Base-by-base conservation (phyloP, 2,888 invertebrate genomes). In the Chrysina gloriosa region DNA sequence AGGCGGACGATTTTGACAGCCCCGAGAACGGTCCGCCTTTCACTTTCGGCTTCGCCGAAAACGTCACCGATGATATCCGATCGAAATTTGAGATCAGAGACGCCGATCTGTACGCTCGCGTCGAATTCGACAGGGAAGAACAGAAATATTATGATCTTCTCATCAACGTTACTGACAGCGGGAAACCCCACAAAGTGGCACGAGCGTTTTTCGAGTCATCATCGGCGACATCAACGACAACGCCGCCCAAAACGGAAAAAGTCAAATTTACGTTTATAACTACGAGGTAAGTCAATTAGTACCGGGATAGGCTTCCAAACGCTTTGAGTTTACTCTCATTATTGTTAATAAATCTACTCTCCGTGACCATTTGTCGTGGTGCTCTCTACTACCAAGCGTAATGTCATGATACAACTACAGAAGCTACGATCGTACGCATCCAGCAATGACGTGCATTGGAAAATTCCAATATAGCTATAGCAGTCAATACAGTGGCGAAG, bases 161-260 rank as follows among this genome's bases (percentile, higher is more conserved):
- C 0, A 93, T 98, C 63, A 88, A 90, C 7, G 95, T 98, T 76
- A 92, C 90, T 1, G 98, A 99, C 80, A 92, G 90, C 68, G 96
- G 97, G 0, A 84, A 84, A 0, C 92, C 92, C 74, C 81, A 3
- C 84, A 89, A 84, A 93, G 93, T 0, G 95, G 93, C 2, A 92
- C 92, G 0, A 95, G 95, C 71, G 92, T 90, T 7, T 86, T 98
- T 11, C 92, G 91, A 65, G 91, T 98, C 9, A 92, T 96, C 36
- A 97, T 98, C 72, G 97, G 97, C 2, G 98, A 99, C 83, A 88
- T 89, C 69, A 98, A 99, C 81, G 98, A 98, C 80, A 97, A 97
- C 80, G 85, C 89, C 1, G 98, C 98, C 92, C 85, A 87, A 50
- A 89, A 92, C 48, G 98, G 98, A 0, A 88, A 89, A 27, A 97